phyloP scores from a whole-genome alignment of 2,888 invertebrate species.

The Unio pictorum region DNA sequence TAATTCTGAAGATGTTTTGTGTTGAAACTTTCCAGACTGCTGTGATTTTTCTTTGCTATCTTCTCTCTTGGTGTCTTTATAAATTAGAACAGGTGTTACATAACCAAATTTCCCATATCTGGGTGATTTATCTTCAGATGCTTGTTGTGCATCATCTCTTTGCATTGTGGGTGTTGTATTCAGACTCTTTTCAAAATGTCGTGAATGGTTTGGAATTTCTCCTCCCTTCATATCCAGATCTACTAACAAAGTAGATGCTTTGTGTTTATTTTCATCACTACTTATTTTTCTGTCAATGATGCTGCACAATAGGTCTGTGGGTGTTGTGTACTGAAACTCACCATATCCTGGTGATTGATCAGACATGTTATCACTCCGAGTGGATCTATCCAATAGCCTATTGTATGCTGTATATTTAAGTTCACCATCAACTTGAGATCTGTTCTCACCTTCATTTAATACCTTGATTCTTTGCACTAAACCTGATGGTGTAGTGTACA shows the following conservation, averaged over 20 bases:
- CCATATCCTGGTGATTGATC: not conserved
- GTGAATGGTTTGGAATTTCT: not conserved
- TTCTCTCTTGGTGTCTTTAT: constrained; percentile 15
- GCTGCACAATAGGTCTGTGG: constrained; percentile 7
- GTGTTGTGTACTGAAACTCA: constrained; percentile 6
- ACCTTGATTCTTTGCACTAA: not conserved
- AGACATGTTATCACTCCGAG: not conserved
- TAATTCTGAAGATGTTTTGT: not conserved
- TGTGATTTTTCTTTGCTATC: constrained; percentile 1
- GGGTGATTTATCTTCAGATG: not conserved
- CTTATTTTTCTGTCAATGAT: not conserved
- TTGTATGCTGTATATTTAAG: constrained; percentile 5
- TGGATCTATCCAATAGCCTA: constrained; percentile 6
- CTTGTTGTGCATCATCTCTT: too few species aligned
- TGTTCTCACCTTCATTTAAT: not conserved
- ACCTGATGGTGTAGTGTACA: constrained; percentile 7
- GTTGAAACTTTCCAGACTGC: not conserved
- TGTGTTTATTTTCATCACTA: not conserved
- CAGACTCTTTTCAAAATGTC: not conserved
- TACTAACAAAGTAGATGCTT: constrained; percentile 6
- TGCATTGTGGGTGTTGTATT: constrained; percentile 5
- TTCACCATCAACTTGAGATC: not conserved
- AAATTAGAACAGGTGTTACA: constrained; percentile 19
- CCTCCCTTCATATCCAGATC: constrained; percentile 1
- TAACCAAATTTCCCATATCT: constrained; percentile 7